Conservation (phyloP, 2,888 invertebrate genomes). For the Cacoxenus indagator region DNA sequence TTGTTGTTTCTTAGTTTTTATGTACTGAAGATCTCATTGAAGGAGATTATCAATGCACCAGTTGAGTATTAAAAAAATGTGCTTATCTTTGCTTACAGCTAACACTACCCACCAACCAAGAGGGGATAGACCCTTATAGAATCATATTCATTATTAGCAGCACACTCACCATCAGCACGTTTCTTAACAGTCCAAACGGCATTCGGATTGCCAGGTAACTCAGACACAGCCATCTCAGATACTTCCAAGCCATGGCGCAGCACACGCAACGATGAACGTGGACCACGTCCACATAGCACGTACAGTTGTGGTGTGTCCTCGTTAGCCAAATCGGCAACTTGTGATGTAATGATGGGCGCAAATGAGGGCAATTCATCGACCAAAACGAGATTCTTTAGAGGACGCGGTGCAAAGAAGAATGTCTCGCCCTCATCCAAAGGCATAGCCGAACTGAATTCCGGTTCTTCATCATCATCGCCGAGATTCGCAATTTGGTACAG, state of each 20-base stretch:
- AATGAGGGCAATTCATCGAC: conserved; percentile 98
- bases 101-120: conserved; percentile 38
- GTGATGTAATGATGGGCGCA: conserved; percentile 87
- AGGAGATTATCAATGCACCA: conserved; percentile 57
- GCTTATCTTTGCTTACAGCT: conserved; percentile 28
- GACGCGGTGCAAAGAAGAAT: conserved; percentile 97
- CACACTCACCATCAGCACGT: conserved; percentile 91
- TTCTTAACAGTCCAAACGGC: conserved; percentile 99
- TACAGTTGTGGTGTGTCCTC: conserved; percentile 99
- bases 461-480: conserved; percentile 99
- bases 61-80: conserved; percentile 47
- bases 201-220: conserved; percentile 99
- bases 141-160: conserved; percentile 20
- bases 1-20: conserved; percentile 27
- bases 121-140: too few species aligned
- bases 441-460: conserved; percentile 98
- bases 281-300: conserved; percentile 95
- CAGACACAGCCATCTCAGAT: conserved; percentile 99
- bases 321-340: conserved; percentile 95
- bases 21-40: conserved; percentile 36
- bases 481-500: conserved; percentile 99
- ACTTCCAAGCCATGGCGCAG: conserved; percentile 98
- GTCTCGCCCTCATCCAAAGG: conserved; percentile 98
- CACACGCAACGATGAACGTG: conserved; percentile 92
- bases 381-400: conserved; percentile 92